These are phyloP conservation scores for Aptenodytes patagonicus DNA, from an alignment of 2,113 vertebrate genomes.

Conservation along the genomic window DNA sequence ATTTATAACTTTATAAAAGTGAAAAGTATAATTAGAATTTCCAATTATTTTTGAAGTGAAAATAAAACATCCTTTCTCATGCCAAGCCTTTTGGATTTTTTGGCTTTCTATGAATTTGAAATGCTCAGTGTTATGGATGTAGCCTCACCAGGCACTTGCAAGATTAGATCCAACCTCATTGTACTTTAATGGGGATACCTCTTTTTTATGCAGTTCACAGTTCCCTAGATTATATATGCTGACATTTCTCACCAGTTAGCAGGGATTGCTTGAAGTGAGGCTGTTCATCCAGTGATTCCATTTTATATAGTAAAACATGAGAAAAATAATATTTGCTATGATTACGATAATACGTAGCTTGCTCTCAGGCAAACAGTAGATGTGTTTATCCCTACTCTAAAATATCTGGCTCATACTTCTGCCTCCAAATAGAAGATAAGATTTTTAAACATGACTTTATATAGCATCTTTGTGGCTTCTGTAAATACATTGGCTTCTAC, in stretches of 20 bases:
- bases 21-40: slow-evolving; percentile 10
- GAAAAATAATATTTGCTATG: background rate
- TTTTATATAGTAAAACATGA: background rate
- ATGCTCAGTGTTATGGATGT: background rate
- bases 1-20: background rate
- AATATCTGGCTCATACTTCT: background rate
- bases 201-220: accelerated
- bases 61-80: background rate
- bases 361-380: background rate
- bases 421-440: background rate
- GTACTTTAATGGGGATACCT: background rate
- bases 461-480: background rate
- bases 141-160: background rate
- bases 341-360: background rate
- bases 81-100: background rate
- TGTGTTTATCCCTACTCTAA: background rate
- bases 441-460: background rate
- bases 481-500: background rate
- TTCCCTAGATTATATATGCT: background rate
- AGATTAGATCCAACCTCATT: background rate
- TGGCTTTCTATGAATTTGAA: background rate
- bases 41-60: background rate
- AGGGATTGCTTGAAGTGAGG: background rate
- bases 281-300: background rate
- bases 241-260: background rate